Percentiles rank a stretch among this genome's conserved stretches.
These are phyloP conservation scores for Ataeniobius toweri DNA, from an alignment of 2,797 vertebrate species.

Conservation along the genomic window DNA sequence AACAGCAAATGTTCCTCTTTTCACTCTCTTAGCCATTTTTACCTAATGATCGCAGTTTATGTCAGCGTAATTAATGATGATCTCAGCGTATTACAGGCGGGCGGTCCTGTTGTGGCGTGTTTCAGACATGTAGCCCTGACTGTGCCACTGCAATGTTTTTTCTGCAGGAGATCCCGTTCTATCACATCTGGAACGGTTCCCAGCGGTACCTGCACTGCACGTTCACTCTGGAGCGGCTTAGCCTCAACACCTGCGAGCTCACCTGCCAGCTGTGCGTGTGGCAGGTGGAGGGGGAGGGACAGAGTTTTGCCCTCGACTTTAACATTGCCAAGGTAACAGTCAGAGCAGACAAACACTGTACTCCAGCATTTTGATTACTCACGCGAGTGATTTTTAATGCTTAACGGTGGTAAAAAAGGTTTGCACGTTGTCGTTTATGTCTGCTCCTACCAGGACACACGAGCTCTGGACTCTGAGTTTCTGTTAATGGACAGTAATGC, in stretches of 20 bases:
- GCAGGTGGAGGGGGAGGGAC: slow-evolving; percentile 98
- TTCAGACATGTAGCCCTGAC: slow-evolving; percentile 50
- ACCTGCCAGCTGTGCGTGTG: slow-evolving; percentile 98
- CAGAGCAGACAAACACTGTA: background rate
- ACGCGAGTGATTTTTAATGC: background rate
- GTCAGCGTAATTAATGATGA: slow-evolving; percentile 63
- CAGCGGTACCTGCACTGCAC: slow-evolving; percentile 96
- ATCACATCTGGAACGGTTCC: slow-evolving; percentile 96
- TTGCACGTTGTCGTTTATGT: background rate
- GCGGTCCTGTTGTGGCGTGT: slow-evolving; percentile 38
- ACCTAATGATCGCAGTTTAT: slow-evolving; percentile 26
- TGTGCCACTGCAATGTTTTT: slow-evolving; percentile 33
- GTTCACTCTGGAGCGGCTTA: slow-evolving; percentile 95
- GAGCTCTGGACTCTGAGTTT: slow-evolving; percentile 88
- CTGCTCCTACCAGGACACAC: slow-evolving; percentile 83
- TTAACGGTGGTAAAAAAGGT: background rate
- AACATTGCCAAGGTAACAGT: slow-evolving; percentile 93
- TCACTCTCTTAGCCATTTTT: slow-evolving; percentile 25
- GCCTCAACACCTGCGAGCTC: slow-evolving; percentile 92
- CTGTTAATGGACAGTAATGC: slow-evolving; percentile 89
- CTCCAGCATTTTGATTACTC: slow-evolving; percentile 6
- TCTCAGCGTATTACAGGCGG: slow-evolving; percentile 35
- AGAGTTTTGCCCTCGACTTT: slow-evolving; percentile 94
- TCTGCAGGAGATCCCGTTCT: slow-evolving; percentile 95
- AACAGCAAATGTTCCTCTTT: slow-evolving; percentile 19